These are phyloP conservation scores for Uromys caudimaculatus DNA, from an alignment of 2,797 vertebrate genomes.

Conservation along the genomic window DNA sequence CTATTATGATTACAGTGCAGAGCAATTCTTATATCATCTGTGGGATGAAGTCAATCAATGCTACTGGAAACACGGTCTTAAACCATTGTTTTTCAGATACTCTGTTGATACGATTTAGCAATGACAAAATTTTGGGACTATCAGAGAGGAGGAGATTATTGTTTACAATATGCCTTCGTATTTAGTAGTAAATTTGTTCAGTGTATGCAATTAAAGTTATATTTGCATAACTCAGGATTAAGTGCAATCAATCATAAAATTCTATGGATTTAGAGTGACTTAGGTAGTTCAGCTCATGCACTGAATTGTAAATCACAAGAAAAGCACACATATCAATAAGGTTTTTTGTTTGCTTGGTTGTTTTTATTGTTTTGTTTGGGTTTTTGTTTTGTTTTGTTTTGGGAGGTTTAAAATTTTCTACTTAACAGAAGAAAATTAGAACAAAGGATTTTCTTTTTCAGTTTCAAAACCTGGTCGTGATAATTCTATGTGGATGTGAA, in stretches of 20 bases:
- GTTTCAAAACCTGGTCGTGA: neutral
- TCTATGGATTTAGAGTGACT: neutral
- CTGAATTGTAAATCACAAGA: conserved; percentile 19
- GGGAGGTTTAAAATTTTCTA: neutral
- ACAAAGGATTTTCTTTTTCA: conserved; percentile 42
- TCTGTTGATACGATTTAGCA: neutral
- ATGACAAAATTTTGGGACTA: neutral
- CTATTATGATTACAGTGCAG: neutral
- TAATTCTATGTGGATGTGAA: conserved; percentile 51
- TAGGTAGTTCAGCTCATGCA: conserved; percentile 11
- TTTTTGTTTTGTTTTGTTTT: neutral
- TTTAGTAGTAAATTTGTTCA: conserved; percentile 31
- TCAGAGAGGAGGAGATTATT: neutral
- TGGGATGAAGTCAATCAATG: neutral
- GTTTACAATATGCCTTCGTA: neutral
- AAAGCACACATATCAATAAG: conserved; percentile 39
- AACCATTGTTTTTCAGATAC: neutral
- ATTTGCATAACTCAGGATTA: neutral
- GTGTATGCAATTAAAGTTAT: conserved; percentile 16
- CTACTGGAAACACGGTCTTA: neutral
- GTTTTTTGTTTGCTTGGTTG: neutral
- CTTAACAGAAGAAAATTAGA: conserved; percentile 44
- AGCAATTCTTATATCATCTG: neutral
- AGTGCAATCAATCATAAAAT: conserved; percentile 2
- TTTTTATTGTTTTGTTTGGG: neutral